phyloP scores from a whole-genome alignment of 1,140 invertebrate species.

The Maniola jurtina region DNA sequence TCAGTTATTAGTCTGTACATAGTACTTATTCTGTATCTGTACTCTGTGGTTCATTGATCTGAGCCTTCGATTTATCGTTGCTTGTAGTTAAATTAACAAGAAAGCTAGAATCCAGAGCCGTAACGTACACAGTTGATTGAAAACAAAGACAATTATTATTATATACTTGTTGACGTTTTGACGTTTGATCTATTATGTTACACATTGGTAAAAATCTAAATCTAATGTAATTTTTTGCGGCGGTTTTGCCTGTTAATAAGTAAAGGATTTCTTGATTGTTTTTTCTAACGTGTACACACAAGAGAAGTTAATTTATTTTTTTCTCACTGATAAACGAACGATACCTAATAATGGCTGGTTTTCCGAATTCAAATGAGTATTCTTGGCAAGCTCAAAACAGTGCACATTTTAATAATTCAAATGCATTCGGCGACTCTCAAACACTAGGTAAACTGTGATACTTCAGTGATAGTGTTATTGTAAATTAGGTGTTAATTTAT shows the following conservation, averaged over 20 bases:
- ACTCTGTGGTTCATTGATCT: too few species aligned
- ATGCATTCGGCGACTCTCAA: conserved; percentile 62
- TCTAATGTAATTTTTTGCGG: neutral
- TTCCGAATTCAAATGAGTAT: conserved; percentile 58
- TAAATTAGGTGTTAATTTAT: neutral
- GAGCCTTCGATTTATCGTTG: too few species aligned
- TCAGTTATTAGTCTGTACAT: too few species aligned
- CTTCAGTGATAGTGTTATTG: too few species aligned
- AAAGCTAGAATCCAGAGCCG: neutral
- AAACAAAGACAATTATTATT: too few species aligned
- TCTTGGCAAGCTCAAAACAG: conserved; percentile 69
- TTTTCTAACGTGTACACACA: neutral
- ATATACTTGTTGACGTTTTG: conserved; percentile 17
- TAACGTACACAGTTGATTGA: neutral
- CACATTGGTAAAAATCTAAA: neutral
- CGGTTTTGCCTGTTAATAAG: too few species aligned
- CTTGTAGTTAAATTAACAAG: too few species aligned
- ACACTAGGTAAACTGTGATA: conserved; percentile 48
- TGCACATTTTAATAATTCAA: conserved; percentile 58
- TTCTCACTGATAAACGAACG: neutral
- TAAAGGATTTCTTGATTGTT: too few species aligned
- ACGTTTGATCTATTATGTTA: conserved; percentile 4
- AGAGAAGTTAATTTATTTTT: neutral
- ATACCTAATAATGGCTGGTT: conserved; percentile 21
- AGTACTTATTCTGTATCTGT: too few species aligned